Evolutionary conservation across 1,140 invertebrate species (phyloP), one percentile per base, ranked within the genome.

Genomic region (Atta colombica): DNA sequence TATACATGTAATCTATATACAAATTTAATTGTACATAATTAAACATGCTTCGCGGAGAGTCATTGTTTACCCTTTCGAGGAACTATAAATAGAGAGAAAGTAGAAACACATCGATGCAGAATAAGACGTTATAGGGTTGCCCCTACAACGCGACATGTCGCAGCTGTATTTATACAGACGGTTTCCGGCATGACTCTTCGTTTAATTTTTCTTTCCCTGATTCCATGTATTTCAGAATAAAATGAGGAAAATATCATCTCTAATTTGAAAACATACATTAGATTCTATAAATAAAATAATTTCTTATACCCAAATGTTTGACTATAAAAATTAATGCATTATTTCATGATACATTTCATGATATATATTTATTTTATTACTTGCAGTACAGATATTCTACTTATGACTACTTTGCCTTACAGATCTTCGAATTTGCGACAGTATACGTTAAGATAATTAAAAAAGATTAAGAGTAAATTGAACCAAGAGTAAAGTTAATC

Each of bases 121-220:
- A 80, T 49, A 60, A 87, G 77, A 87, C 78, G 85, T 80, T 87
- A 60, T 87, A 82, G 85, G 75, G 31, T 80, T 72, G 61, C 74
- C 49, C 77, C 85, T 77, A 55, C 58, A 72, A 65, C 72, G 60
- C 74, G 80, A 90, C 89, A 55, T 58, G 28, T 82, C 74, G 75
- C 89, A 90, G 89, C 89, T 90, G 89, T 90, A 90, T 90, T 90
- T 90, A 89, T 74, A 90, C 89, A 90, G 87, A 85, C 88, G 75
- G 82, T 82, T 90, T 90, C 89, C 88, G 86, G 74, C 63, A 69
- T 69, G 74, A 75, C 39, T 65, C 28, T 12, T 12, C 21, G 86
- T 90, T 75, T 90, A 85, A 90, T 87, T 90, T 90, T 90, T 90
- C 88, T 85, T 89, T 87, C 72, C 86, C 35, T 69, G 61, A 87